Percentiles rank a stretch among this genome's conserved stretches.
phyloP scores from a whole-genome alignment of 2,888 invertebrate genomes.

The Eilema sororculum region DNA sequence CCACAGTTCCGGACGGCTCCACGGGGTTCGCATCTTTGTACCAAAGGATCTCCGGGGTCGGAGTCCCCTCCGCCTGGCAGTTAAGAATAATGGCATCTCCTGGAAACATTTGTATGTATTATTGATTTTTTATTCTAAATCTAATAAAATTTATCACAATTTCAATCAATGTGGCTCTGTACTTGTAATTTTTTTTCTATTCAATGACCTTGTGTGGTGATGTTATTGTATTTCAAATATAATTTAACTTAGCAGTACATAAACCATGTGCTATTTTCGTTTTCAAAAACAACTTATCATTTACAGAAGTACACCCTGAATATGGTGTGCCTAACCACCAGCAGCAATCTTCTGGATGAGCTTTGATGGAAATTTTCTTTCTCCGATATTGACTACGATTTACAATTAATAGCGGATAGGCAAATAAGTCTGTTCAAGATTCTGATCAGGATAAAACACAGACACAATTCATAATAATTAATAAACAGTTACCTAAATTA shows the following conservation, averaged over 20 bases:
- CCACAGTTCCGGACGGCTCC: constrained; percentile 94
- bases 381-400: no score
- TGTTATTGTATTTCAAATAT: neutral
- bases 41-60: constrained; percentile 98
- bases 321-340: no score
- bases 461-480: neutral
- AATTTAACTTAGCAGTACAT: neutral
- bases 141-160: neutral
- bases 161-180: neutral
- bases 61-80: constrained; percentile 98
- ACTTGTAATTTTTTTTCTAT: neutral
- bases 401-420: no score
- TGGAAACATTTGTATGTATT: constrained; percentile 55
- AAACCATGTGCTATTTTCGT: neutral
- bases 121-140: neutral
- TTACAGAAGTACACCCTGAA: no score
- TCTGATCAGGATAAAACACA: no score
- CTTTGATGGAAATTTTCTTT: neutral
- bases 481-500: constrained; percentile 89
- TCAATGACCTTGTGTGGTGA: no score
- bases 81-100: constrained; percentile 98
- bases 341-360: neutral
- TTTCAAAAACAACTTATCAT: neutral
- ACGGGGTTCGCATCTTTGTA: constrained; percentile 97
- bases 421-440: no score